Conservation (phyloP, 2,888 invertebrate genomes). For the Didymodactylos carnosus region DNA sequence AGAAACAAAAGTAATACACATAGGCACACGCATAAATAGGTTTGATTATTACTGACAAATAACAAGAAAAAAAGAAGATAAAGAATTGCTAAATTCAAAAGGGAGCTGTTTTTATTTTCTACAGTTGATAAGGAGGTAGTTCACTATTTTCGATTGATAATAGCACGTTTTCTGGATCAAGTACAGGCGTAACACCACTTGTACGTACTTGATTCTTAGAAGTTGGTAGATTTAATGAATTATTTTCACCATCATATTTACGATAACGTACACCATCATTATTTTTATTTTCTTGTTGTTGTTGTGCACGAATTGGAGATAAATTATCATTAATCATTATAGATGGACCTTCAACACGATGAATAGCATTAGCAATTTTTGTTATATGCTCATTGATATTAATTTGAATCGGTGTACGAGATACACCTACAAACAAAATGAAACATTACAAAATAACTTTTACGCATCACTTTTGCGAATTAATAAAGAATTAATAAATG, state of each 20-base stretch:
- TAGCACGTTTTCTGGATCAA: background rate
- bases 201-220: background rate
- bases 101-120: too few species aligned
- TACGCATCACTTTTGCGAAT: too few species aligned
- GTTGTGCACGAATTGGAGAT: too few species aligned
- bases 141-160: background rate
- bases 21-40: too few species aligned
- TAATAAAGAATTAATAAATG: too few species aligned
- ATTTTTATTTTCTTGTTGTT: background rate
- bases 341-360: background rate
- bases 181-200: background rate
- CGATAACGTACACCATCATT: background rate
- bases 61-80: too few species aligned
- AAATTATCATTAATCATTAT: too few species aligned
- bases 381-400: background rate
- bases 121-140: background rate
- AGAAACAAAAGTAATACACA: too few species aligned
- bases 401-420: background rate
- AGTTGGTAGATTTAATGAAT: too few species aligned
- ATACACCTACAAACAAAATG: background rate
- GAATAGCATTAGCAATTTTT: background rate
- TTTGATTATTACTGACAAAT: too few species aligned
- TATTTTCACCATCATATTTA: background rate
- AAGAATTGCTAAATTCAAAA: too few species aligned
- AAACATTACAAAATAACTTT: too few species aligned